Evolutionary conservation across 1,140 invertebrate species (phyloP).

Genomic region (Chrysoperla carnea): DNA sequence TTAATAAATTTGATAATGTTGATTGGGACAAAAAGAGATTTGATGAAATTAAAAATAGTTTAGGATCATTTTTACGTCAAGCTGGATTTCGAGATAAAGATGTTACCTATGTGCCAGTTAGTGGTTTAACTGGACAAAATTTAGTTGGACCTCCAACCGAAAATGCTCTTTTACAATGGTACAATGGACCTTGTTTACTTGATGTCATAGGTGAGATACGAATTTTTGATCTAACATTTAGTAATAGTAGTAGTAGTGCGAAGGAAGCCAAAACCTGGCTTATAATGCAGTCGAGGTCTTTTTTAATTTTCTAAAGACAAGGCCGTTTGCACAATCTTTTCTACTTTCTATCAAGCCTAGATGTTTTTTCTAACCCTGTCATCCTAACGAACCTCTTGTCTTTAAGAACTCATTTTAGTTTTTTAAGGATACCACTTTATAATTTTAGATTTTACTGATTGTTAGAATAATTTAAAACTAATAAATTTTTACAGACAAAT

Average conservation of each 20-base stretch:
- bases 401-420: too few relatives aligned
- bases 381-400: too few relatives aligned
- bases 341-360: too few relatives aligned
- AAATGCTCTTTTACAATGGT: constrained; percentile 59
- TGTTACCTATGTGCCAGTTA: constrained; percentile 86
- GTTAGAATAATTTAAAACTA: not conserved
- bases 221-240: too few relatives aligned
- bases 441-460: too few relatives aligned
- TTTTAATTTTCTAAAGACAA: too few relatives aligned
- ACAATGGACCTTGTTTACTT: constrained; percentile 62
- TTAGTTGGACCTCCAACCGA: constrained; percentile 52
- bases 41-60: constrained; percentile 68
- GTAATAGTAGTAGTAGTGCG: too few relatives aligned
- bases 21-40: constrained; percentile 68
- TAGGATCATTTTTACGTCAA: constrained; percentile 81
- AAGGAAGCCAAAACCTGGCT: too few relatives aligned
- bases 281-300: too few relatives aligned
- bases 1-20: constrained; percentile 75
- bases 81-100: constrained; percentile 85
- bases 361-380: too few relatives aligned
- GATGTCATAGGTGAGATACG: constrained; percentile 54
- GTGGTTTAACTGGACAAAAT: constrained; percentile 89
- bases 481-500: constrained; percentile 37
- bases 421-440: too few relatives aligned
- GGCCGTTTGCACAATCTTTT: too few relatives aligned